Evolutionary conservation across 2,113 vertebrate species (phyloP).

Genomic region (Caranx melampygus): DNA sequence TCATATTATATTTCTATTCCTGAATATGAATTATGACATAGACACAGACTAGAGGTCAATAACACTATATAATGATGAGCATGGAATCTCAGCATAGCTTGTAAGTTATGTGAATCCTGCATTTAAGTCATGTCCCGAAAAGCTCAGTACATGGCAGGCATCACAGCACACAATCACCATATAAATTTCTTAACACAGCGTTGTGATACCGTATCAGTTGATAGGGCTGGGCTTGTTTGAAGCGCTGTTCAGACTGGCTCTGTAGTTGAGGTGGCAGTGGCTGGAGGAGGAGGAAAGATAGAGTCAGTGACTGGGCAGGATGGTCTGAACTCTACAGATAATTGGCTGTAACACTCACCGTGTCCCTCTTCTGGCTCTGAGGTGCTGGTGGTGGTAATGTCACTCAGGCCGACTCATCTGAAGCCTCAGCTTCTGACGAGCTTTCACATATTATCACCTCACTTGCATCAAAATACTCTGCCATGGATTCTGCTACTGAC

Average conservation of each 20-base stretch:
- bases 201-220: constrained; percentile 65
- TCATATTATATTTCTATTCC: too few species aligned
- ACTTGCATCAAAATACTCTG: constrained; percentile 92
- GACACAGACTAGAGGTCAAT: neutral
- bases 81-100: neutral
- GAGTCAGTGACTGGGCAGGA: neutral
- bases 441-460: constrained; percentile 89
- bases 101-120: neutral
- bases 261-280: constrained; percentile 74
- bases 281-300: constrained; percentile 48
- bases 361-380: constrained; percentile 86
- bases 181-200: neutral
- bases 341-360: constrained; percentile 56
- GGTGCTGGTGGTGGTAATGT: constrained; percentile 88
- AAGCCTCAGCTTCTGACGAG: constrained; percentile 91
- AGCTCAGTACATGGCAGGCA: neutral
- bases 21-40: too few species aligned
- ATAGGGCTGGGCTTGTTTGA: constrained; percentile 32
- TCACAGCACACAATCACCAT: neutral
- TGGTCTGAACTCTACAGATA: neutral
- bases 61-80: neutral
- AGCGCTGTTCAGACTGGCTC: constrained; percentile 70
- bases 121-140: too few species aligned
- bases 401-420: constrained; percentile 91
- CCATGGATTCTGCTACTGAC: constrained; percentile 90